Conservation (phyloP, 2,113 vertebrate genomes). For the Nerophis lumbriciformis region DNA sequence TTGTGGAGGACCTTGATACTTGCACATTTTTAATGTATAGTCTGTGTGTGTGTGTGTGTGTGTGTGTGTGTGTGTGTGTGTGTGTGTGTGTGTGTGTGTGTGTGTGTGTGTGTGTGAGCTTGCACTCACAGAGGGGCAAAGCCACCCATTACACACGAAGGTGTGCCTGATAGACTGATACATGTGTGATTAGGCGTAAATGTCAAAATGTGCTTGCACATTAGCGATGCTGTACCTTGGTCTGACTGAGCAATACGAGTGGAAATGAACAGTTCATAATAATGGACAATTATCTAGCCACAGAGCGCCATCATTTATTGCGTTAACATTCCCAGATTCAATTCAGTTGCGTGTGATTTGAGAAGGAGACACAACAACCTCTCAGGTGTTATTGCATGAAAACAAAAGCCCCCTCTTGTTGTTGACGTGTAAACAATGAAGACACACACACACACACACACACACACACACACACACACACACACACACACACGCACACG, state of each 20-base stretch:
- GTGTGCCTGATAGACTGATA: no score
- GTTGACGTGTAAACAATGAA: constrained; percentile 52
- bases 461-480: constrained; percentile 20
- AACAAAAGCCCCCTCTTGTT: constrained; percentile 45
- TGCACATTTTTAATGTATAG: neutral
- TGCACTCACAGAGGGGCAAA: neutral
- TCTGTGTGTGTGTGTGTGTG: neutral
- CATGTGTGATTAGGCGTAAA: no score
- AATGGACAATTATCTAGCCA: neutral
- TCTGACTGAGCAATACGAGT: constrained; percentile 13
- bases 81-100: neutral
- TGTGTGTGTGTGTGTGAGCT: constrained; percentile 3
- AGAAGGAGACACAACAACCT: constrained; percentile 28
- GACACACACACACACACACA: constrained; percentile 20
- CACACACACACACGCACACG: constrained; percentile 1
- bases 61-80: neutral
- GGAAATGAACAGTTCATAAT: constrained; percentile 3
- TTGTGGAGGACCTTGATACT: constrained; percentile 54
- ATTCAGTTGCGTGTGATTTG: constrained; percentile 20
- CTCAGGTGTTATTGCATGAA: constrained; percentile 32
- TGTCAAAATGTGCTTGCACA: constrained; percentile 22
- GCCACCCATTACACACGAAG: neutral
- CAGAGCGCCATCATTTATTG: constrained; percentile 10
- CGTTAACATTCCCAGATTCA: constrained; percentile 26
- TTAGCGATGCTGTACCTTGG: constrained; percentile 20